A percentile compares a stretch with the other conserved stretches of the same genome.
phyloP scores from a whole-genome alignment of 30 jellyfish, hydroid and myxozoan species.

The Aurelia coerulea region DNA sequence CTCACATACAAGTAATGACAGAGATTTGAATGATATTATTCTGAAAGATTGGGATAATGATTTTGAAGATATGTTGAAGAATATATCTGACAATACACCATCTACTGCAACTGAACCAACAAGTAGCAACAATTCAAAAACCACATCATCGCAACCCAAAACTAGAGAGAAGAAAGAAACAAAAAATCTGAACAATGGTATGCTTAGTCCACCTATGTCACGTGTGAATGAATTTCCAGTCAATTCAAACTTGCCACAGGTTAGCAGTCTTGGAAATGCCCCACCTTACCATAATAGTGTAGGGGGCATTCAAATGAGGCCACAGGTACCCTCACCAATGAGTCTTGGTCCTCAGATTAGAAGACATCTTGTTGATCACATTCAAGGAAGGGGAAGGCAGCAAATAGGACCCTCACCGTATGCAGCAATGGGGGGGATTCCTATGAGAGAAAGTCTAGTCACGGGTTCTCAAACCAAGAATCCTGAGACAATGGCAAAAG shows the following conservation, averaged over 20 bases:
- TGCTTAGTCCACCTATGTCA: slow-evolving; percentile 31
- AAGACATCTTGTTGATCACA: slow-evolving; percentile 60
- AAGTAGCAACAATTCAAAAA: slow-evolving; percentile 29
- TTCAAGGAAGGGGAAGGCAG: slow-evolving; percentile 62
- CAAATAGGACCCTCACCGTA: slow-evolving; percentile 61
- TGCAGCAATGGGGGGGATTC: slow-evolving; percentile 45
- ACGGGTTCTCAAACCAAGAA: slow-evolving; percentile 59
- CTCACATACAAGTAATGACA: slow-evolving; percentile 50
- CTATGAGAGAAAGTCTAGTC: slow-evolving; percentile 40
- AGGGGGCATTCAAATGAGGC: slow-evolving; percentile 44
- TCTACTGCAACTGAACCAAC: slow-evolving; percentile 16
- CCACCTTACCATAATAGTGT: slow-evolving; percentile 59
- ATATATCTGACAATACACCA: slow-evolving; percentile 58
- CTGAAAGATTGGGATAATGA: slow-evolving; percentile 74
- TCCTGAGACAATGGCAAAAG: slow-evolving; percentile 81
- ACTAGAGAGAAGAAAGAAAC: slow-evolving; percentile 51
- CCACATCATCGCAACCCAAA: slow-evolving; percentile 37
- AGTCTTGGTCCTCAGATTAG: slow-evolving; percentile 66
- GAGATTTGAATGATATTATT: slow-evolving; percentile 39
- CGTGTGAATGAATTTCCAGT: slow-evolving; percentile 32
- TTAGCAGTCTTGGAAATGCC: slow-evolving; percentile 39
- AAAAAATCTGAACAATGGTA: slow-evolving; percentile 7
- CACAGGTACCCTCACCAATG: slow-evolving; percentile 66
- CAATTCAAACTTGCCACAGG: slow-evolving; percentile 11
- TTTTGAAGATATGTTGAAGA: slow-evolving; percentile 77